Conservation (phyloP, 2,888 invertebrate genomes). For the Sisyra terminalis region DNA sequence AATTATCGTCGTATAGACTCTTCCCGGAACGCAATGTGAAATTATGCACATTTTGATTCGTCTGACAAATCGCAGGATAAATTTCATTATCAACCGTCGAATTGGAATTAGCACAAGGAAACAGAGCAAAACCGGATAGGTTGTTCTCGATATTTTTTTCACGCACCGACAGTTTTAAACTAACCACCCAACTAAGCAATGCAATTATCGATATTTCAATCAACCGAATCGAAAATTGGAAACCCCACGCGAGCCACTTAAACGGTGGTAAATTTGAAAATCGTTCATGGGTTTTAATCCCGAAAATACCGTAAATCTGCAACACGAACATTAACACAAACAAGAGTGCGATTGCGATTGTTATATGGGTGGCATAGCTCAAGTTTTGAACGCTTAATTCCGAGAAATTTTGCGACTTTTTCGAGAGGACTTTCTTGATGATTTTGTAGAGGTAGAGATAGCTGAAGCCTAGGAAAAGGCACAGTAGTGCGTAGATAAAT, state of each 20-base stretch:
- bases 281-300: conserved; percentile 32
- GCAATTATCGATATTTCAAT: conserved; percentile 80
- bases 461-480: conserved; percentile 65
- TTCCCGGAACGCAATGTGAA: conserved; percentile 65
- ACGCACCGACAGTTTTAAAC: conserved; percentile 44
- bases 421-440: conserved; percentile 53
- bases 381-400: conserved; percentile 62
- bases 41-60: conserved; percentile 71
- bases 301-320: conserved; percentile 67
- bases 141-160: conserved; percentile 49
- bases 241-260: conserved; percentile 86
- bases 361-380: conserved; percentile 77
- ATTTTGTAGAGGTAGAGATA: conserved; percentile 74
- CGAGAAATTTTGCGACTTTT: conserved; percentile 62
- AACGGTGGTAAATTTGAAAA: conserved; percentile 43
- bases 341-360: conserved; percentile 69
- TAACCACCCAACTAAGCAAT: conserved; percentile 73
- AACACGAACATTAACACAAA: conserved; percentile 69
- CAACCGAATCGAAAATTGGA: conserved; percentile 69
- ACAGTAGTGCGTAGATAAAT: conserved; percentile 72
- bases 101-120: conserved; percentile 69
- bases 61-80: conserved; percentile 72
- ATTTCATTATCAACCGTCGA: conserved; percentile 72
- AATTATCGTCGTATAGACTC: conserved; percentile 55
- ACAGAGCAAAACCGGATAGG: conserved; percentile 53